Conservation (phyloP, 1,140 invertebrate species). For the Venustaconcha ellipsiformis region DNA sequence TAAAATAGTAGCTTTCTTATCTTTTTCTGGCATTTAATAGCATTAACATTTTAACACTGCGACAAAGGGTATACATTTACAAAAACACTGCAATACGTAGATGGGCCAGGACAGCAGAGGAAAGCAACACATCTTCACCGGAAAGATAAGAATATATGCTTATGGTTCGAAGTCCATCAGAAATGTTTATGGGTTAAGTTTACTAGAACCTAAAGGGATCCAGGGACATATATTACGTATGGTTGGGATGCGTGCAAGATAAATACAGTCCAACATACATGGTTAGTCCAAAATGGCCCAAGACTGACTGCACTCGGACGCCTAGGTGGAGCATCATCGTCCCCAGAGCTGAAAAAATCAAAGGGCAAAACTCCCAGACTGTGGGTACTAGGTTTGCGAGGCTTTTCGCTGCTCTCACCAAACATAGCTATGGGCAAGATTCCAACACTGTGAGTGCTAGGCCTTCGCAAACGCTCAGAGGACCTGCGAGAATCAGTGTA, state of each 20-base stretch:
- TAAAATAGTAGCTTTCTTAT: too few relatives aligned
- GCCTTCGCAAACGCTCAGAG: constrained; percentile 46
- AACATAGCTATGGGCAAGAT: constrained; percentile 62
- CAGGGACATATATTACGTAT: neutral
- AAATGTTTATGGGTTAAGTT: neutral
- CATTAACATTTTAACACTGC: too few relatives aligned
- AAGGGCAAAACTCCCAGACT: constrained; percentile 58
- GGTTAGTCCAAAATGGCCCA: constrained; percentile 52
- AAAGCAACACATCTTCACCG: constrained; percentile 2
- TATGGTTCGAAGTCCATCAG: neutral
- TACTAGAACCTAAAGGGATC: neutral
- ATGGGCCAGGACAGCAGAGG: neutral
- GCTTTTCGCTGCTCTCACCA: constrained; percentile 56
- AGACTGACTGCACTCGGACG: constrained; percentile 57
- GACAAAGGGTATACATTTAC: too few relatives aligned
- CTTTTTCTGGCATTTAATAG: too few relatives aligned
- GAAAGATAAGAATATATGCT: neutral
- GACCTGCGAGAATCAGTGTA: constrained; percentile 36
- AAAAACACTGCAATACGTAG: too few relatives aligned
- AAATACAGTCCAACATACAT: constrained; percentile 44
- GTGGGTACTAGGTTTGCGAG: constrained; percentile 60
- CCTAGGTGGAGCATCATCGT: constrained; percentile 43
- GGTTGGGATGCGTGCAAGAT: constrained; percentile 1
- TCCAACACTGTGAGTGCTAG: constrained; percentile 61
- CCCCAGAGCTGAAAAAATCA: constrained; percentile 41